Percentiles rank a stretch among this genome's conserved stretches.
phyloP scores from a whole-genome alignment of 2,113 vertebrate species.

The Cheirogaleus medius region DNA sequence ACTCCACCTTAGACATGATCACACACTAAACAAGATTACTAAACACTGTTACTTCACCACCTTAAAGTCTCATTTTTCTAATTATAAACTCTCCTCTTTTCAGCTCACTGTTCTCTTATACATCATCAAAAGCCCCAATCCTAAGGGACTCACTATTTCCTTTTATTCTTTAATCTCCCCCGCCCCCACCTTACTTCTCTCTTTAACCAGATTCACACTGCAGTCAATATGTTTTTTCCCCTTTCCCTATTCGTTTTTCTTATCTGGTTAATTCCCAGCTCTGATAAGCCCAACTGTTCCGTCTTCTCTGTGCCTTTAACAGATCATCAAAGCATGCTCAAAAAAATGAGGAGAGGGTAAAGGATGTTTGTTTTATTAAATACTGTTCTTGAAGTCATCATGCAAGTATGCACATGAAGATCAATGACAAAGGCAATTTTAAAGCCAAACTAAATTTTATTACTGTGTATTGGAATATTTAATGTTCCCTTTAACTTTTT shows the following conservation, averaged over 20 bases:
- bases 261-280: not conserved
- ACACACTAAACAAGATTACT: not conserved
- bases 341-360: not conserved
- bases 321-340: not conserved
- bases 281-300: not conserved
- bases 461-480: not conserved
- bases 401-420: not conserved
- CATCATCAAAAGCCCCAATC: not conserved
- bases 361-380: not conserved
- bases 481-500: not conserved
- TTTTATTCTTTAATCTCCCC: not conserved
- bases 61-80: not conserved
- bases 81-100: not conserved
- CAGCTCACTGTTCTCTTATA: not conserved
- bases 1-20: no score
- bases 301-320: not conserved
- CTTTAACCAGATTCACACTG: not conserved
- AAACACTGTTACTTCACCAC: not conserved
- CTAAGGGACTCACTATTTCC: not conserved
- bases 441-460: slow-evolving; percentile 10
- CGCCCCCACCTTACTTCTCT: not conserved
- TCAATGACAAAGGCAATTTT: not conserved
- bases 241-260: not conserved
- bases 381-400: not conserved
- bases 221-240: not conserved